Evolutionary conservation across 2,797 vertebrate species (phyloP).

Genomic region (Poliocrania exsul): DNA sequence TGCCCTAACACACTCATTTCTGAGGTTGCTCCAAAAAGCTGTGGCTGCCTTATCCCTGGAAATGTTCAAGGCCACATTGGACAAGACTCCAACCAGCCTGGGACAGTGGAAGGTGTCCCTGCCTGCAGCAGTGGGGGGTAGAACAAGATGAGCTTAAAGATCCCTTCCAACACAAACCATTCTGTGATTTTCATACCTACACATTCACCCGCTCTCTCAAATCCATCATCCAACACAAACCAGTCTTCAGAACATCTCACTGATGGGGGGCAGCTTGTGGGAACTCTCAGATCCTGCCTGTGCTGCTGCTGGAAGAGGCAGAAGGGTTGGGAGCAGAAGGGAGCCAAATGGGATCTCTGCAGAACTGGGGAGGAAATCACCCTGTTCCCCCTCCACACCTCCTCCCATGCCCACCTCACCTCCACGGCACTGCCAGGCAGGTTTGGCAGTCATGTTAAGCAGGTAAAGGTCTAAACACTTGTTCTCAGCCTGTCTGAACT

Average conservation of each 20-base stretch:
- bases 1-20: not conserved
- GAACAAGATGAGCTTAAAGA: fast-evolving
- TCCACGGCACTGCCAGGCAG: not conserved
- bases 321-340: not conserved
- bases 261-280: not conserved
- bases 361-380: fast-evolving
- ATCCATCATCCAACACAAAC: not conserved
- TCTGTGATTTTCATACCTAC: not conserved
- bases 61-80: not conserved
- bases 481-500: conserved; percentile 21
- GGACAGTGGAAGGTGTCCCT: not conserved
- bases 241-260: not conserved
- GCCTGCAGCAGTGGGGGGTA: fast-evolving
- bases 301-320: not conserved
- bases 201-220: fast-evolving
- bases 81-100: fast-evolving
- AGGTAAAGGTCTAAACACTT: not conserved
- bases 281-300: not conserved
- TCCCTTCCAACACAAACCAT: not conserved
- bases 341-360: not conserved
- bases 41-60: not conserved
- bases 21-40: not conserved
- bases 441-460: not conserved
- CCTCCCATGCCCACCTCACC: fast-evolving
- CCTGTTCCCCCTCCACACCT: not conserved